Evolutionary conservation across 2,888 invertebrate species (phyloP).

Genomic region (Augiades crinisus): DNA sequence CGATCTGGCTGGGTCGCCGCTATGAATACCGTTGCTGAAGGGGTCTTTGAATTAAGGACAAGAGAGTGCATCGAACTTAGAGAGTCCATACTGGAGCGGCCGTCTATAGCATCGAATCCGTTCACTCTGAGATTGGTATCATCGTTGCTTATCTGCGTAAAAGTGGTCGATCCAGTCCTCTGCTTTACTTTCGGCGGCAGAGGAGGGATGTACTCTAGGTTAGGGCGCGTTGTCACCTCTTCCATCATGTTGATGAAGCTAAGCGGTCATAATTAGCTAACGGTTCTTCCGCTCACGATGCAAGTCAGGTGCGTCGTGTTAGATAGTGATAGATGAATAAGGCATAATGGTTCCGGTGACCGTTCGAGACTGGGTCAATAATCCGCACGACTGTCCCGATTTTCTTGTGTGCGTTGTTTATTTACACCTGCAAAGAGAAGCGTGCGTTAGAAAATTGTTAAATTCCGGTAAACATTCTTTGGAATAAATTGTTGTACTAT

Average conservation of each 20-base stretch:
- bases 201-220: conserved; percentile 76
- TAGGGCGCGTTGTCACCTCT: conserved; percentile 72
- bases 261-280: conserved; percentile 73
- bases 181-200: conserved; percentile 80
- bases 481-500: background rate
- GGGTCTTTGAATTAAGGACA: conserved; percentile 78
- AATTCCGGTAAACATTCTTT: background rate
- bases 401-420: conserved; percentile 52
- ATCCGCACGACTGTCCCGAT: conserved; percentile 52
- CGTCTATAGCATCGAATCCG: conserved; percentile 55
- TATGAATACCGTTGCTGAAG: conserved; percentile 79
- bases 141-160: conserved; percentile 69
- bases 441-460: conserved; percentile 35
- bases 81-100: conserved; percentile 57
- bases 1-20: conserved; percentile 76
- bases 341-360: conserved; percentile 78
- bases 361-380: conserved; percentile 67
- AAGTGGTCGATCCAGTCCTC: conserved; percentile 64
- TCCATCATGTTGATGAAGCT: conserved; percentile 71
- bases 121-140: conserved; percentile 51
- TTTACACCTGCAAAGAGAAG: conserved; percentile 64
- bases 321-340: conserved; percentile 66
- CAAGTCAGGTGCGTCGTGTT: conserved; percentile 61
- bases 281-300: conserved; percentile 62
- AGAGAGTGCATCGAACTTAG: conserved; percentile 79